A percentile compares a stretch with the other conserved stretches of the same genome.
Evolutionary conservation across 2,113 vertebrate species (phyloP).

Genomic region (Catharus bicknelli): DNA sequence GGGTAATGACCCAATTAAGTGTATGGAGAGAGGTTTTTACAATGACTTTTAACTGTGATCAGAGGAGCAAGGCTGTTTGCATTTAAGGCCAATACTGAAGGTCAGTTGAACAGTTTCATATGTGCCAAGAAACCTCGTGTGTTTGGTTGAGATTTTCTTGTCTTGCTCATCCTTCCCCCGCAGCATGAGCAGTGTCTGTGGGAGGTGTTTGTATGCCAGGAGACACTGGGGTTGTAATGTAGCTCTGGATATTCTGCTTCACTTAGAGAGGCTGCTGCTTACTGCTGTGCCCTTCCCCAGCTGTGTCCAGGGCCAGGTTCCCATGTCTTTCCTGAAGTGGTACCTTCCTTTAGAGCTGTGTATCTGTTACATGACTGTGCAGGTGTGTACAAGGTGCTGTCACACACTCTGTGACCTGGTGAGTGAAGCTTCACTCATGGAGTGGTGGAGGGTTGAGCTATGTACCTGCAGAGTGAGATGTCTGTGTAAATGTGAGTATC

Average conservation of each 20-base stretch:
- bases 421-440: neutral
- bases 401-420: accelerated
- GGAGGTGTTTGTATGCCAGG: neutral
- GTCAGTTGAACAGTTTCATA: neutral
- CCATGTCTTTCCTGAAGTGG: neutral
- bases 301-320: neutral
- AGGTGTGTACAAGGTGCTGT: neutral
- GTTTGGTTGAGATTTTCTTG: neutral
- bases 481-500: neutral
- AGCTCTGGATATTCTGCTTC: neutral
- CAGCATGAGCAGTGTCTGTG: neutral
- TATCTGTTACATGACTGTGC: neutral
- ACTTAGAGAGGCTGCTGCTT: neutral
- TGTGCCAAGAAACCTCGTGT: neutral
- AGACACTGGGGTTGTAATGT: neutral
- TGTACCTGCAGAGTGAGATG: neutral
- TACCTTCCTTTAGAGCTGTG: neutral
- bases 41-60: neutral
- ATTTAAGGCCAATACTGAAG: neutral
- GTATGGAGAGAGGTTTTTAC: neutral
- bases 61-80: neutral
- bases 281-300: neutral
- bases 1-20: neutral
- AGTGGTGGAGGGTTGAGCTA: neutral
- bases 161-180: neutral